phyloP scores from a whole-genome alignment of 1,140 invertebrate genomes.

The Mercenaria mercenaria region DNA sequence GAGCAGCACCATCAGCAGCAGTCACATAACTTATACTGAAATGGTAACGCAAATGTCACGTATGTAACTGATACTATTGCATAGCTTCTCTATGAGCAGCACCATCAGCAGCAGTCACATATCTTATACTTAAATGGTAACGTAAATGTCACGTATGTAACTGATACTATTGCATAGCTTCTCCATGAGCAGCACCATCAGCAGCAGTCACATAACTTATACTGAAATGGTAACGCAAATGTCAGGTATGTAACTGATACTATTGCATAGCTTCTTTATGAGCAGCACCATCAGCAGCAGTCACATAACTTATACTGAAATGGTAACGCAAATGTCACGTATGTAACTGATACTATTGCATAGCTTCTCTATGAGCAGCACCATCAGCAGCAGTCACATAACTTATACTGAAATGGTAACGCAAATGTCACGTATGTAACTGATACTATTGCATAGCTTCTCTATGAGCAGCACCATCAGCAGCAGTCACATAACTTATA shows the following conservation, averaged over 20 bases:
- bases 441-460: not conserved
- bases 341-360: not conserved
- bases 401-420: conserved; percentile 82
- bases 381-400: conserved; percentile 88
- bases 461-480: not conserved
- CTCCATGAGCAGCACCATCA: conserved; percentile 87
- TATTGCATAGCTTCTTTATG: not conserved
- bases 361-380: conserved; percentile 84
- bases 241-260: not conserved
- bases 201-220: conserved; percentile 87
- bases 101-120: not conserved
- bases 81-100: too few species aligned
- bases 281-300: too few species aligned
- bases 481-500: not conserved
- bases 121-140: not conserved
- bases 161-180: too few species aligned
- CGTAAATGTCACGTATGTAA: too few species aligned
- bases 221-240: too few species aligned
- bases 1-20: conserved; percentile 86
- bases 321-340: not conserved
- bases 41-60: conserved; percentile 24
- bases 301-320: too few species aligned
- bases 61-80: too few species aligned
- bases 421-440: not conserved
- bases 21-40: conserved; percentile 88